These are phyloP conservation scores for Brachionus sp. DNA, from an alignment of 1,140 invertebrate genomes.

Conservation along the genomic window DNA sequence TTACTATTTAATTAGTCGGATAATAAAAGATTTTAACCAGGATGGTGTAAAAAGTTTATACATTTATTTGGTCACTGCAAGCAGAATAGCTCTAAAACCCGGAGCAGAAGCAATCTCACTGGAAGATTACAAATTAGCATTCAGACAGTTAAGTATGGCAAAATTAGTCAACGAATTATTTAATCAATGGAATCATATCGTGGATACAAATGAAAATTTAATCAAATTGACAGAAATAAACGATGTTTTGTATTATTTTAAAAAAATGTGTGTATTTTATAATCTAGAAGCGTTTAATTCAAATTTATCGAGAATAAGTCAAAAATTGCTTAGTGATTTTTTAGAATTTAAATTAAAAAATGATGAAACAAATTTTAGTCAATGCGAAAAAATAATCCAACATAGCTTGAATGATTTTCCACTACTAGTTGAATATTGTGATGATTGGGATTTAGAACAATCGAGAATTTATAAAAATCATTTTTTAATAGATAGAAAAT, in stretches of 20 bases:
- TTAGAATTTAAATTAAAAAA: not conserved
- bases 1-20: not conserved
- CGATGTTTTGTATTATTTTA: not conserved
- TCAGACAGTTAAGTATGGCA: not conserved
- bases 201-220: not conserved
- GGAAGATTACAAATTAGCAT: not conserved
- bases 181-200: not conserved
- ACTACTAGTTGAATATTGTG: not conserved
- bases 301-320: not conserved
- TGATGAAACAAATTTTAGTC: not conserved
- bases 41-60: not conserved
- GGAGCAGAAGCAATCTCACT: not conserved
- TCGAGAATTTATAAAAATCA: not conserved
- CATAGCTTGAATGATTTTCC: not conserved
- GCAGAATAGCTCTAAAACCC: not conserved
- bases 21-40: not conserved
- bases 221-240: not conserved
- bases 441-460: not conserved
- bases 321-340: not conserved
- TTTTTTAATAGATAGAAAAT: conserved; percentile 34
- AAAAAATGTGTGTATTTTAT: not conserved
- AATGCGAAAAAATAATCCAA: not conserved
- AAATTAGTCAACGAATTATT: not conserved
- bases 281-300: not conserved
- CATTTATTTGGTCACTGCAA: not conserved